Conservation (phyloP, 2,113 vertebrate species). For the Machaerirhynchus nigripectus region DNA sequence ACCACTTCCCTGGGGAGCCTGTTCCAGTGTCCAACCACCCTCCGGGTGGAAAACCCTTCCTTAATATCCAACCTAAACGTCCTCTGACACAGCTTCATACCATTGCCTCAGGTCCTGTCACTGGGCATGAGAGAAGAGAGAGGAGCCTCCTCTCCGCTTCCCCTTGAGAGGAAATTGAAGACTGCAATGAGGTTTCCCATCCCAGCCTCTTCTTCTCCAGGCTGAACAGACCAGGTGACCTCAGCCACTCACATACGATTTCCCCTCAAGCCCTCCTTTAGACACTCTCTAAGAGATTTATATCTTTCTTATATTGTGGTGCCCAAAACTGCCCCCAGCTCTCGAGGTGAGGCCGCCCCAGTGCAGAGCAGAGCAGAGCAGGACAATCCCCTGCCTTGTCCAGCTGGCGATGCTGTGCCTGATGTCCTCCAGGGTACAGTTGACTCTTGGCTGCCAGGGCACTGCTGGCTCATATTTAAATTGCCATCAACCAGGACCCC, state of each 20-base stretch:
- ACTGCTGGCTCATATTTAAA: background rate
- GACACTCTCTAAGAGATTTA: background rate
- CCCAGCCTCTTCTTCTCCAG: background rate
- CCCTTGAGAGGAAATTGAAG: background rate
- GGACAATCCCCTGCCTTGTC: background rate
- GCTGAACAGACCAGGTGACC: background rate
- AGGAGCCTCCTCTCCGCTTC: background rate
- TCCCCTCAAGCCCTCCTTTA: background rate
- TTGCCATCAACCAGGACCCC: background rate
- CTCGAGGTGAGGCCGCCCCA: background rate
- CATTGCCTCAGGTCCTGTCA: background rate
- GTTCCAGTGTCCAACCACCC: background rate
- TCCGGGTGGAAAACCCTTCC: background rate
- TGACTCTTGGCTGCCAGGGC: background rate
- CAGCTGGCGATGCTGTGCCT: fast-evolving
- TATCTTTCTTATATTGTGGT: background rate
- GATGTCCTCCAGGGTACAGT: too few species aligned
- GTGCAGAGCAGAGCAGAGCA: background rate
- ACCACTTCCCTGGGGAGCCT: background rate
- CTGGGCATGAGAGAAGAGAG: background rate
- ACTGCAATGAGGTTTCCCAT: background rate
- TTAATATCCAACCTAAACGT: background rate
- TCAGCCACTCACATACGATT: background rate
- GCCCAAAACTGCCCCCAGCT: background rate
- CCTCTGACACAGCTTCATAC: background rate